Conservation (phyloP, 2,888 invertebrate genomes). For the Oxyscelio sp. region DNA sequence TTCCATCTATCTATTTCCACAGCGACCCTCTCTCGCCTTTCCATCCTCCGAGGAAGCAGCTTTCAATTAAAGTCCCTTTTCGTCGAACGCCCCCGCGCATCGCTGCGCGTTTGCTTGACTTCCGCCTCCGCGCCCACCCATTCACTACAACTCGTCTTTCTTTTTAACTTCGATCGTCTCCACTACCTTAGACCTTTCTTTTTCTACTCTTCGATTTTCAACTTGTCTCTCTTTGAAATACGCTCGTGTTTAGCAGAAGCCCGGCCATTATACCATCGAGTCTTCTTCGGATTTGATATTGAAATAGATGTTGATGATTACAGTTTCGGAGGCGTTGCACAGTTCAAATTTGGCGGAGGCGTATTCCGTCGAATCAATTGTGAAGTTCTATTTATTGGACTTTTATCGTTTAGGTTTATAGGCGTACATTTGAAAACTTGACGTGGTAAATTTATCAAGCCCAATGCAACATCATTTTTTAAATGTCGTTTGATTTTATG, state of each 20-base stretch:
- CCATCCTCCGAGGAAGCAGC: conserved; percentile 82
- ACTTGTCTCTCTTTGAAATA: conserved; percentile 45
- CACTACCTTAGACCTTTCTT: conserved; percentile 26
- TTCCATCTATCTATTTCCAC: conserved; percentile 72
- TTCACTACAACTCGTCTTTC: conserved; percentile 44
- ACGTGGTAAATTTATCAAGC: too few species aligned
- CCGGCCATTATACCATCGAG: conserved; percentile 41
- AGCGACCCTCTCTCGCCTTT: conserved; percentile 60
- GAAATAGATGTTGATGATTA: conserved; percentile 52
- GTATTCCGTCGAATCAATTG: conserved; percentile 18
- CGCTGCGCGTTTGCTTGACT: conserved; percentile 41
- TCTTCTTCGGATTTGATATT: conserved; percentile 28
- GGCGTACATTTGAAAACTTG: too few species aligned
- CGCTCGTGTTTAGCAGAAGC: conserved; percentile 41
- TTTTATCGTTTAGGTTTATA: background rate
- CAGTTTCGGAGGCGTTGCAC: background rate
- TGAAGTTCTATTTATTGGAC: background rate
- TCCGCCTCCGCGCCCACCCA: conserved; percentile 47
- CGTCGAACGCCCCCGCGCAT: conserved; percentile 72
- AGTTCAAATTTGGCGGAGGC: background rate
- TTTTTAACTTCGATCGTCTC: conserved; percentile 65
- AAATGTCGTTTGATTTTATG: background rate
- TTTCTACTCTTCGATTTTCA: conserved; percentile 50
- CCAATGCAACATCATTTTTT: background rate
- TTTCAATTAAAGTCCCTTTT: conserved; percentile 86